These are phyloP conservation scores for Danio albolineatus DNA, from an alignment of 2,797 vertebrate species.

Conservation along the genomic window DNA sequence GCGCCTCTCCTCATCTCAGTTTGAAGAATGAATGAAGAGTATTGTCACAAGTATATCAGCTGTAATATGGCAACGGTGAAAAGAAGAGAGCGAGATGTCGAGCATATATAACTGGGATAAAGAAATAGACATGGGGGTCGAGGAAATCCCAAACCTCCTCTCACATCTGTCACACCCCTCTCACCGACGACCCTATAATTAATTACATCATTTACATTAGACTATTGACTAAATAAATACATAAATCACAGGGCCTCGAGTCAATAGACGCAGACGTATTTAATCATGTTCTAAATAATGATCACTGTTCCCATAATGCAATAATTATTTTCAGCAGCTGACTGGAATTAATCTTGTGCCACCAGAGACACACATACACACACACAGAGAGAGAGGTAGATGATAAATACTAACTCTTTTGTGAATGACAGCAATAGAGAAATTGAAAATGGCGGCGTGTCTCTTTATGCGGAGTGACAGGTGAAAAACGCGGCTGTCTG, in stretches of 20 bases:
- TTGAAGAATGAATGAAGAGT: constrained; percentile 56
- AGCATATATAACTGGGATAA: constrained; percentile 58
- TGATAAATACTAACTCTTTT: constrained; percentile 52
- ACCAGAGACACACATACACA: constrained; percentile 68
- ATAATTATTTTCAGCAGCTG: constrained; percentile 95
- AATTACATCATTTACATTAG: constrained; percentile 97
- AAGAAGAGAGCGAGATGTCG: constrained; percentile 32
- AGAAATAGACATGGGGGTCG: constrained; percentile 82
- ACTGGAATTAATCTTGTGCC: constrained; percentile 90
- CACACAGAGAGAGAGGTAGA: constrained; percentile 47
- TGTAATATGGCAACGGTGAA: constrained; percentile 39
- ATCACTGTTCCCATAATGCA: constrained; percentile 96
- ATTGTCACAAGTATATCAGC: constrained; percentile 60
- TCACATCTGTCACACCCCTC: constrained; percentile 91
- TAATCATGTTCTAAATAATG: constrained; percentile 99
- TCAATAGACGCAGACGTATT: constrained; percentile 97
- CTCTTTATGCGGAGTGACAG: constrained; percentile 76
- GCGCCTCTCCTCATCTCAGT: constrained; percentile 48
- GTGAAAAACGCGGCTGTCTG: constrained; percentile 76
- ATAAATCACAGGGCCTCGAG: constrained; percentile 92
- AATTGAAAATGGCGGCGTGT: constrained; percentile 44
- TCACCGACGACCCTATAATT: constrained; percentile 97
- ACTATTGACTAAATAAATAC: constrained; percentile 99
- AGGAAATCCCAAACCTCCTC: constrained; percentile 85
- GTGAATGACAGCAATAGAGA: constrained; percentile 67